These are phyloP conservation scores for Amorpha juglandis DNA, from an alignment of 2,888 invertebrate genomes.

Conservation along the genomic window DNA sequence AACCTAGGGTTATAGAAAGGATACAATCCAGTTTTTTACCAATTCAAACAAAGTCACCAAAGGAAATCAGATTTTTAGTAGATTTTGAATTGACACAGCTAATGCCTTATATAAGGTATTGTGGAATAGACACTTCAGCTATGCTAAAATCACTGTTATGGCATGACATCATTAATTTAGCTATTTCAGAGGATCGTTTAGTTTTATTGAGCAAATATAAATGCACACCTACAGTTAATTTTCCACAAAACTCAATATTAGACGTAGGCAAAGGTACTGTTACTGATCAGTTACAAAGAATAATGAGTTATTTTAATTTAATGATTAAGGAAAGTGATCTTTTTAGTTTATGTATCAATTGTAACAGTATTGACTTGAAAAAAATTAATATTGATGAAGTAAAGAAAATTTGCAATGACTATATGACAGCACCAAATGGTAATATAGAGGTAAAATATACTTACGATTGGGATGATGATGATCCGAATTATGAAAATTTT, in stretches of 20 bases:
- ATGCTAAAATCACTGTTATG: constrained; percentile 82
- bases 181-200: constrained; percentile 66
- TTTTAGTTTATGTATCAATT: constrained; percentile 89
- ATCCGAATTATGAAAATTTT: constrained; percentile 64
- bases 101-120: constrained; percentile 68
- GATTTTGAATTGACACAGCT: constrained; percentile 62
- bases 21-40: constrained; percentile 45
- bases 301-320: constrained; percentile 87
- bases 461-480: constrained; percentile 59
- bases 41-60: constrained; percentile 47
- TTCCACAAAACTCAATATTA: constrained; percentile 79
- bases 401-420: constrained; percentile 55
- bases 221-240: constrained; percentile 83
- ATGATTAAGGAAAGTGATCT: constrained; percentile 86
- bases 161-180: constrained; percentile 71
- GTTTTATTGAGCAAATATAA: constrained; percentile 68
- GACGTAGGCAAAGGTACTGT: constrained; percentile 81
- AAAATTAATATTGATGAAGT: constrained; percentile 59
- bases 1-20: constrained; percentile 60
- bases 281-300: constrained; percentile 87
- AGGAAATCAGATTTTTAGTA: constrained; percentile 64
- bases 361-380: constrained; percentile 67
- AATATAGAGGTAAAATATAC: constrained; percentile 36
- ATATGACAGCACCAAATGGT: constrained; percentile 41
- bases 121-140: constrained; percentile 86